Evolutionary conservation across 2,113 vertebrate species (phyloP), one percentile per base, ranked within the genome.

Genomic region (Tragelaphus imberbis): DNA sequence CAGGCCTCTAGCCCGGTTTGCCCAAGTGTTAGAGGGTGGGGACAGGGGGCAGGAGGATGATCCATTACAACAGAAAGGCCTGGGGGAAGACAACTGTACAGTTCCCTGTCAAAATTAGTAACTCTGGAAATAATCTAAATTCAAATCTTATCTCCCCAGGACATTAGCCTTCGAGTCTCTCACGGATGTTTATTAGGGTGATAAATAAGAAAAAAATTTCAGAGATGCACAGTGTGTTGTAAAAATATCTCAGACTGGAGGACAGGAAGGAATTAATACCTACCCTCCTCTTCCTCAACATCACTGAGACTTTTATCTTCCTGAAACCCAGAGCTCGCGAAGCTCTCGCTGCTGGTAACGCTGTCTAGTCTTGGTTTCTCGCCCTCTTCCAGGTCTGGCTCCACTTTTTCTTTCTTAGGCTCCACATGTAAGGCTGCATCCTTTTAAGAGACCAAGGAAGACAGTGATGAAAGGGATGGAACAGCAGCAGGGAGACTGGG

Each of bases 131-230:
- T 98, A 98, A 98, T 98, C 98, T 98, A 98, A 98, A 98, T 98
- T 98, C 92, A 98, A 97, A 98, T 98, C 98, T 98, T 98, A 98
- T 98, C 98, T 98, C 95, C 98, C 97, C 94, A 98, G 98, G 98
- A 98, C 97, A 97, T 97, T 97, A 98, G 96, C 94, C 98, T 97
- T 87, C 53, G 36, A 98, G 97, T 98, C 98, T 98, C 99, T 98
- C 98, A 99, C 98, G 98, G 99, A 99, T 99, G 98, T 99, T 99
- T 99, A 98, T 98, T 98, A 98, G 98, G 98, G 98, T 98, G 98
- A 99, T 99, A 99, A 99, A 99, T 98, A 98, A 98, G 97, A 98
- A 98, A 99, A 98, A 98, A 98, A 99, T 97, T 90, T 98, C 98
- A 98, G 98, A 98, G 98, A 98, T 99, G 98, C 98, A 97, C 97